Conservation (phyloP, 2,888 invertebrate species). For the Trissoscelio sp. region DNA sequence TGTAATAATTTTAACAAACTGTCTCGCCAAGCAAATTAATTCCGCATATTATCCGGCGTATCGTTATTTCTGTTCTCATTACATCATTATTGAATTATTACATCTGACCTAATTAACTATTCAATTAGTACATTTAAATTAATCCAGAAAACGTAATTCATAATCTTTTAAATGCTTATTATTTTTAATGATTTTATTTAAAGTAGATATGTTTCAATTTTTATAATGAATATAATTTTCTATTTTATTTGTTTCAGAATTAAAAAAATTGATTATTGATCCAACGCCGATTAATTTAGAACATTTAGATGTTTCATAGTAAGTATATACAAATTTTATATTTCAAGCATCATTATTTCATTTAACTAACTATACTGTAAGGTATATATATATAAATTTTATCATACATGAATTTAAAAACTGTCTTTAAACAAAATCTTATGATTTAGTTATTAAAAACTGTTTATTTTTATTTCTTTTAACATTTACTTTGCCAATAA, state of each 20-base stretch:
- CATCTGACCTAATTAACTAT: conserved; percentile 1
- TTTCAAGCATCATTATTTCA: no score
- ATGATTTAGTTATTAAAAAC: no score
- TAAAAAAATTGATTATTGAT: conserved; percentile 88
- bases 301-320: conserved; percentile 91
- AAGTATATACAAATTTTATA: no score
- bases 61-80: conserved; percentile 11
- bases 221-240: no score
- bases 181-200: conserved; percentile 46
- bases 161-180: background rate
- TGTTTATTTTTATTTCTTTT: no score
- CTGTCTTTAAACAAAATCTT: no score
- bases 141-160: background rate
- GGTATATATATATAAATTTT: no score
- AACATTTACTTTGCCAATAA: no score
- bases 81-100: conserved; percentile 11
- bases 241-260: no score
- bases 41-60: conserved; percentile 8
- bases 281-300: conserved; percentile 89
- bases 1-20: conserved; percentile 23
- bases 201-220: no score
- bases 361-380: no score
- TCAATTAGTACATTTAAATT: background rate
- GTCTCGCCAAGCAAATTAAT: conserved; percentile 33
- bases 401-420: no score